Evolutionary conservation across 2,888 invertebrate genomes (phyloP).

Genomic region (Agrotis exclamationis): DNA sequence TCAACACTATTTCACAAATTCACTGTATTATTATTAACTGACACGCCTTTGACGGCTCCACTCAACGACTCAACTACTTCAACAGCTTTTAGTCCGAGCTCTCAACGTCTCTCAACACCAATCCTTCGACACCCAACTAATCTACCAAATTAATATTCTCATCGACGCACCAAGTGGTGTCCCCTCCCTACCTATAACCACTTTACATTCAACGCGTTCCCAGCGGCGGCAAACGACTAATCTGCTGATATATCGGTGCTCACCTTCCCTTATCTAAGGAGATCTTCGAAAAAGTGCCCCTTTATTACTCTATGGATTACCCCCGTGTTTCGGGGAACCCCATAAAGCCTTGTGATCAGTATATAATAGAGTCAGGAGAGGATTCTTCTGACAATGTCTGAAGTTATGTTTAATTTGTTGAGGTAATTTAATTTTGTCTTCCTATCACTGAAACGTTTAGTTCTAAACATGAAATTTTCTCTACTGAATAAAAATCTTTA

Average conservation of each 20-base stretch:
- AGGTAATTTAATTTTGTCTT: conserved; percentile 19
- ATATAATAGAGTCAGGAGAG: conserved; percentile 59
- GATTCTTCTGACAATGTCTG: conserved; percentile 21
- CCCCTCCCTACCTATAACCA: conserved; percentile 72
- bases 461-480: too few species aligned
- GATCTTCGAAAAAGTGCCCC: conserved; percentile 86
- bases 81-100: neutral
- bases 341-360: conserved; percentile 70
- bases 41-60: neutral
- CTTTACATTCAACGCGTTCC: conserved; percentile 85
- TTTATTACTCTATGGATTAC: conserved; percentile 84
- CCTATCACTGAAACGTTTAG: too few species aligned
- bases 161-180: conserved; percentile 50
- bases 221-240: conserved; percentile 85
- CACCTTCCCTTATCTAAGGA: conserved; percentile 86
- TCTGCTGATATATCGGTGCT: conserved; percentile 89
- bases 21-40: neutral
- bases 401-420: conserved; percentile 22
- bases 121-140: conserved; percentile 28
- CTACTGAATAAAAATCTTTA: too few species aligned
- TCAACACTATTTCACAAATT: too few species aligned
- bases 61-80: neutral
- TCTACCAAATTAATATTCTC: conserved; percentile 39
- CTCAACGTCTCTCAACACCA: neutral
- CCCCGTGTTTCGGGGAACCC: conserved; percentile 67